phyloP scores from a whole-genome alignment of 2,113 vertebrate species.

The Pelecanoides urinatrix region DNA sequence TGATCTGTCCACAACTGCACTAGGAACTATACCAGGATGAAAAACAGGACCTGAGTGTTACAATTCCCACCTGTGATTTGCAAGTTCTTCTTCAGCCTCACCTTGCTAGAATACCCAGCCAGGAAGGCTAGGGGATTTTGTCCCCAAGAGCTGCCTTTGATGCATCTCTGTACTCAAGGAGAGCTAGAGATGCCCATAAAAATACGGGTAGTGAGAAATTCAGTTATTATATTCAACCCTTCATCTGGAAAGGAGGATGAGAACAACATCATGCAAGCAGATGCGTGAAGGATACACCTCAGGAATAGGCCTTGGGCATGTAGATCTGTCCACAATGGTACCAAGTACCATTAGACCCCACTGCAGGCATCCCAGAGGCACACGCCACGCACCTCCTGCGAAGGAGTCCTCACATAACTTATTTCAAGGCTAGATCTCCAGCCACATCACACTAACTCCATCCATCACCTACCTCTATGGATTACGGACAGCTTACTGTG shows the following conservation, averaged over 20 bases:
- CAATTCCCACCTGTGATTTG: neutral
- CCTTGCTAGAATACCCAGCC: neutral
- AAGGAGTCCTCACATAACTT: neutral
- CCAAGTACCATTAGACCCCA: neutral
- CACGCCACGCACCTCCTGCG: neutral
- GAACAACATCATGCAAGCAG: neutral
- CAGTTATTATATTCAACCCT: neutral
- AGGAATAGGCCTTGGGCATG: neutral
- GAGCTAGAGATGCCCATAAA: neutral
- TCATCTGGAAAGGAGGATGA: neutral
- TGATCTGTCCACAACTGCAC: neutral
- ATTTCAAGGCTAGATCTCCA: neutral
- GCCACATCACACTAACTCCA: neutral
- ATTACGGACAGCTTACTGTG: conserved; percentile 83
- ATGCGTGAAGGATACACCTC: neutral
- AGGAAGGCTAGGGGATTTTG: neutral
- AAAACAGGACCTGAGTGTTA: neutral
- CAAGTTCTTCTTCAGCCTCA: neutral
- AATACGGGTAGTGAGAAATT: neutral
- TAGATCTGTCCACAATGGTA: neutral
- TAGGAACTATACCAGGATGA: neutral
- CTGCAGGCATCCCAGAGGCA: neutral
- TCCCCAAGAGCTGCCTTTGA: neutral
- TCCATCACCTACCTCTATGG: conserved; percentile 73
- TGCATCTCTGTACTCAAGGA: neutral